Conservation (phyloP, 2,888 invertebrate genomes). For the Drosophila subquinaria region DNA sequence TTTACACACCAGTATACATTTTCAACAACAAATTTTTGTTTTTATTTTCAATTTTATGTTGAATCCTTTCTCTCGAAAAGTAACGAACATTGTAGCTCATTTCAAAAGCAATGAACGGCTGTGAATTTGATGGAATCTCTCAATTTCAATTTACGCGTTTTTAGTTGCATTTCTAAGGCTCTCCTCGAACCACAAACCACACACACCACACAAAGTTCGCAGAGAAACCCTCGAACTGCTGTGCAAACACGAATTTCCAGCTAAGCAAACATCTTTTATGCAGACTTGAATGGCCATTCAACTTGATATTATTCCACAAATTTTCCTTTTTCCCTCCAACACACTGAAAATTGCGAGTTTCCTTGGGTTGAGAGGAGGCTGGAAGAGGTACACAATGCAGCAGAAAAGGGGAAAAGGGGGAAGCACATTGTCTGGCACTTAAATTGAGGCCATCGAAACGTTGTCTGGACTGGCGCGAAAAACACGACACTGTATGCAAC, state of each 20-base stretch:
- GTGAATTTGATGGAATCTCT: slow-evolving; percentile 82
- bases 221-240: slow-evolving; percentile 46
- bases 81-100: slow-evolving; percentile 84
- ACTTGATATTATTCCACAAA: slow-evolving; percentile 67
- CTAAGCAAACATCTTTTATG: slow-evolving; percentile 71
- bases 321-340: slow-evolving; percentile 52
- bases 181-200: slow-evolving; percentile 24
- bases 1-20: slow-evolving; percentile 2
- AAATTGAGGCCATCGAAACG: slow-evolving; percentile 57
- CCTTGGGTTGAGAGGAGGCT: background rate
- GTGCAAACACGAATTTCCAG: slow-evolving; percentile 55
- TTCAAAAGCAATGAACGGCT: slow-evolving; percentile 85
- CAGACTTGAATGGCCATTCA: slow-evolving; percentile 65
- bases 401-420: background rate
- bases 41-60: background rate
- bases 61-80: slow-evolving; percentile 30
- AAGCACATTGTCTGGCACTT: slow-evolving; percentile 40
- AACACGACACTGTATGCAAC: slow-evolving; percentile 39
- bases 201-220: slow-evolving; percentile 32
- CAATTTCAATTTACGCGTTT: slow-evolving; percentile 66
- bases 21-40: background rate
- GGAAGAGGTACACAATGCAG: slow-evolving; percentile 23
- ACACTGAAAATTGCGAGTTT: slow-evolving; percentile 19
- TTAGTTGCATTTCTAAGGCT: slow-evolving; percentile 48
- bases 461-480: slow-evolving; percentile 5